Evolutionary conservation across 1,140 invertebrate species (phyloP).

Genomic region (Drosophila orena): DNA sequence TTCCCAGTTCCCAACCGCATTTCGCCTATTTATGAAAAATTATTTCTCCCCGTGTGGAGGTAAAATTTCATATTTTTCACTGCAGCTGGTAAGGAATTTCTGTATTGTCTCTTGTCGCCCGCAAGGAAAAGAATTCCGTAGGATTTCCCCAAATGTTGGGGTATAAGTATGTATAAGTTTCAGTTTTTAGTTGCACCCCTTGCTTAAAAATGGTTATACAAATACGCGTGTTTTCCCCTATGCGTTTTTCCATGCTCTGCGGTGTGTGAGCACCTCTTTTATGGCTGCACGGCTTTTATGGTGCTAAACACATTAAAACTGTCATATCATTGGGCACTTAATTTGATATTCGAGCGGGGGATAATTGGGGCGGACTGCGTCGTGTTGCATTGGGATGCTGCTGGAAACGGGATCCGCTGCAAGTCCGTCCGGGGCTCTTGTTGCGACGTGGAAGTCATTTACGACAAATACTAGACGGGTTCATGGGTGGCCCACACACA

Average conservation of each 20-base stretch:
- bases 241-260: constrained; percentile 16
- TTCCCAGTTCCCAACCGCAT: constrained; percentile 43
- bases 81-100: constrained; percentile 44
- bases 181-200: constrained; percentile 10
- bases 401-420: constrained; percentile 43
- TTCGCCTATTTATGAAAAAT: constrained; percentile 81
- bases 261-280: constrained; percentile 40
- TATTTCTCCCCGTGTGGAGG: constrained; percentile 36
- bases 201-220: constrained; percentile 24
- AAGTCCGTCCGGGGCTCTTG: constrained; percentile 21
- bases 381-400: constrained; percentile 24
- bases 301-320: constrained; percentile 80
- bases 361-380: constrained; percentile 72
- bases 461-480: constrained; percentile 59
- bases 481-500: constrained; percentile 62
- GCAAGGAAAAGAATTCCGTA: constrained; percentile 25
- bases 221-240: constrained; percentile 12
- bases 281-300: constrained; percentile 65
- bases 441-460: constrained; percentile 56
- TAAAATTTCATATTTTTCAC: constrained; percentile 47
- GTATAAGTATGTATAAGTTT: constrained; percentile 1
- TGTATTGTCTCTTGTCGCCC: constrained; percentile 43
- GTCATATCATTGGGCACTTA: constrained; percentile 77
- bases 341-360: constrained; percentile 76
- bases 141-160: constrained; percentile 64